Conservation (phyloP, 2,113 vertebrate species). For the Uria lomvia region DNA sequence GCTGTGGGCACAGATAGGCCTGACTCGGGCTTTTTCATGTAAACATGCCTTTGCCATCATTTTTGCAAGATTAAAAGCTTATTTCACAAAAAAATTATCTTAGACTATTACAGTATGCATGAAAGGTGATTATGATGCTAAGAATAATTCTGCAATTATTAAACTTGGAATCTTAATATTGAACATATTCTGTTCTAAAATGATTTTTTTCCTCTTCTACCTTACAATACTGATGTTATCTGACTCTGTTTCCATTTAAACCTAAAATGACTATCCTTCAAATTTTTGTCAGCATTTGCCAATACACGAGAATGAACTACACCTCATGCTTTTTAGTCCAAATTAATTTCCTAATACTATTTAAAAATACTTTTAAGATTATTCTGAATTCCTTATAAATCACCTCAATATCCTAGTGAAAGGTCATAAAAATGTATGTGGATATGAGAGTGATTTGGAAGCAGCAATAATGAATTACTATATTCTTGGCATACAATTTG, state of each 20-base stretch:
- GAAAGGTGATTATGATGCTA: neutral
- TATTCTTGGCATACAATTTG: neutral
- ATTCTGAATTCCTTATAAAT: conserved; percentile 8
- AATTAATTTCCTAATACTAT: neutral
- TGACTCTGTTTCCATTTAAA: neutral
- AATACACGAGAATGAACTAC: neutral
- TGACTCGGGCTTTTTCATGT: neutral
- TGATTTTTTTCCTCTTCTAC: neutral
- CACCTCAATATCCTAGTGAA: neutral
- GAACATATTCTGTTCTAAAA: neutral
- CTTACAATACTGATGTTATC: neutral
- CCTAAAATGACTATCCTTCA: neutral
- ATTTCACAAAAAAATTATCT: neutral
- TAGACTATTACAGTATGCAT: neutral
- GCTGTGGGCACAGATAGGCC: neutral
- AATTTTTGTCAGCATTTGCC: neutral
- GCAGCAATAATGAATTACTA: neutral
- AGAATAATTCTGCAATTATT: neutral
- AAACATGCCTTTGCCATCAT: neutral
- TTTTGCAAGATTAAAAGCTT: neutral
- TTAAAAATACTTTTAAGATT: neutral
- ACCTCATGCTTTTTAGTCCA: neutral
- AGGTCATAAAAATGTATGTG: neutral
- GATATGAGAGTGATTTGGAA: neutral
- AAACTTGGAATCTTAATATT: neutral